Evolutionary conservation across 1,140 invertebrate genomes (phyloP), one percentile per base, ranked within the genome.

Genomic region (Drosophila azteca): DNA sequence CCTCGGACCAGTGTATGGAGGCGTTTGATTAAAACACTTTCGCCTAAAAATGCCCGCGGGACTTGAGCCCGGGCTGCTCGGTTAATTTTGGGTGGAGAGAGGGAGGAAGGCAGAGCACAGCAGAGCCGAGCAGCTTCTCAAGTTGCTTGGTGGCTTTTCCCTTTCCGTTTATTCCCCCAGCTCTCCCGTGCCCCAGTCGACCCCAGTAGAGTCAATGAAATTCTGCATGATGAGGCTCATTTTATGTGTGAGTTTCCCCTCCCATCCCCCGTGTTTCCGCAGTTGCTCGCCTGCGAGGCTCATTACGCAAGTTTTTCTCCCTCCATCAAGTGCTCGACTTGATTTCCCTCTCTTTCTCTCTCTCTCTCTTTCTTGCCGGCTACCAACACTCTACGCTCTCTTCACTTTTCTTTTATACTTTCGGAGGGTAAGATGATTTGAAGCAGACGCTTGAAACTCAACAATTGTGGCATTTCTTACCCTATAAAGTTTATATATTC

Each of bases 1-100:
- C 66, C 11, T 41, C 35, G 61, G 61, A 39, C 26, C 11, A 77
- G 65, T 77, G 57, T 70, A 76, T 43, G 41, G 68, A 62, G 58
- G 72, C 63, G 74, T 84, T 84, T 84, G 79, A 88, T 82, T 78
- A 87, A 50, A 63, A 77, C 60, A 85, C 77, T 85, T 79, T 73
- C 76, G 62, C 74, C 74, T 81, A 75, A 87, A 87, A 81, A 77
- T 78, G 73, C 78, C 78, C 74, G 60, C 55, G 65, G 74, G 82
- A 68, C 49, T 77, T 71, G 65, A 35, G 65, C 48, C 29, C 41
- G 31, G 57, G 6, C 64, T 69, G 68, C 74, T 64, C 67, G 82
- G 82, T 77, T 84, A 84, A 84, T 84, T 84, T 84, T 77, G 81
- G 17, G 61, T 87, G 61, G 62, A 53, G 62, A 46, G 50, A 61